These are phyloP conservation scores for human (Homo sapiens) DNA, from an alignment of 2,113 vertebrate genomes.

Conservation along the genomic window DNA sequence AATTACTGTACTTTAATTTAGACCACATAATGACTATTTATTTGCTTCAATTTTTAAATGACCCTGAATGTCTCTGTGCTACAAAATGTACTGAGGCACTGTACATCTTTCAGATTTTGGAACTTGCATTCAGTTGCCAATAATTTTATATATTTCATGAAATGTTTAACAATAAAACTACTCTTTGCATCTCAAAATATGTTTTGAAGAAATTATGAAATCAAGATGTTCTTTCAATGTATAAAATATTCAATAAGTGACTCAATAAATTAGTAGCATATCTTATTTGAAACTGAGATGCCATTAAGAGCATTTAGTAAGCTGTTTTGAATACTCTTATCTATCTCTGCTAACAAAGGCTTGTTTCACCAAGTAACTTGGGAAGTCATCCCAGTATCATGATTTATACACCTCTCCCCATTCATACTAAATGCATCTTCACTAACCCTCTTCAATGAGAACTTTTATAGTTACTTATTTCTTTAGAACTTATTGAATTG, in stretches of 20 bases:
- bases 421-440: neutral
- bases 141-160: neutral
- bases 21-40: neutral
- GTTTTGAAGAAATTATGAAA: conserved; percentile 3
- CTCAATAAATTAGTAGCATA: neutral
- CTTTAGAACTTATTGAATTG: neutral
- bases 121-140: conserved; percentile 15
- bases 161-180: conserved; percentile 48
- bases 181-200: neutral
- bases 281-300: neutral
- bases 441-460: neutral
- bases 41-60: conserved; percentile 38
- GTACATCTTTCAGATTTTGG: neutral
- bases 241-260: conserved; percentile 15
- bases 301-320: neutral
- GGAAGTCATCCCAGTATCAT: neutral
- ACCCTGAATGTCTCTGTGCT: neutral
- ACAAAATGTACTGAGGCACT: neutral
- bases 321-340: neutral
- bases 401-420: neutral
- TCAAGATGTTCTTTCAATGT: neutral
- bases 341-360: neutral
- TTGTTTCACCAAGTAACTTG: neutral
- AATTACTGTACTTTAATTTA: conserved; percentile 29
- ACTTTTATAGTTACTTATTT: conserved; percentile 27